Conservation (phyloP, 1,140 invertebrate species). For the Atta texana region DNA sequence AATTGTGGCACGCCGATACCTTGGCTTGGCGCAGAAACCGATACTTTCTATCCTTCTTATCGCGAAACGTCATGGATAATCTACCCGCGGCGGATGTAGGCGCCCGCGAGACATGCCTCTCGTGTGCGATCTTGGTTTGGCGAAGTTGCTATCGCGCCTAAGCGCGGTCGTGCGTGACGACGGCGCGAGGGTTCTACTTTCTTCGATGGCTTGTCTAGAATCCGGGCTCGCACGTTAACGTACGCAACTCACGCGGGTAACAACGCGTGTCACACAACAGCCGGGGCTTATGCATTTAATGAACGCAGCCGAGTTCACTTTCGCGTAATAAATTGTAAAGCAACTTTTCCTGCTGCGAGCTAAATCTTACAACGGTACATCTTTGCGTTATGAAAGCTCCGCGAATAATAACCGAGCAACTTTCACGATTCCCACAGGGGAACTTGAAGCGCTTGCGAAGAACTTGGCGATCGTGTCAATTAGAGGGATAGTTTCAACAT, state of each 20-base stretch:
- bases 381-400: slow-evolving; percentile 35
- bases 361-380: slow-evolving; percentile 51
- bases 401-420: neutral
- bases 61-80: slow-evolving; percentile 32
- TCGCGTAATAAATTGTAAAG: slow-evolving; percentile 50
- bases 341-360: slow-evolving; percentile 50
- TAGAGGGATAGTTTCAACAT: neutral
- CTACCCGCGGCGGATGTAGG: slow-evolving; percentile 23
- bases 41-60: slow-evolving; percentile 58
- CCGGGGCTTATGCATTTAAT: slow-evolving; percentile 31
- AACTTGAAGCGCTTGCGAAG: neutral
- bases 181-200: slow-evolving; percentile 61
- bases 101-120: slow-evolving; percentile 9
- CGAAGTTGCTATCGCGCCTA: slow-evolving; percentile 21
- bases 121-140: slow-evolving; percentile 33
- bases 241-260: slow-evolving; percentile 17
- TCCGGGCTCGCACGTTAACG: neutral
- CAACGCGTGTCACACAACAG: neutral
- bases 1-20: slow-evolving; percentile 18
- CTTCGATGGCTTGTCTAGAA: slow-evolving; percentile 49
- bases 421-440: slow-evolving; percentile 43
- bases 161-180: slow-evolving; percentile 44
- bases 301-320: slow-evolving; percentile 49
- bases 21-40: slow-evolving; percentile 7
- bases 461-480: neutral